Evolutionary conservation across 2,888 invertebrate species (phyloP), one percentile per base, ranked within the genome.

Genomic region (Strigamia transsilvanica): DNA sequence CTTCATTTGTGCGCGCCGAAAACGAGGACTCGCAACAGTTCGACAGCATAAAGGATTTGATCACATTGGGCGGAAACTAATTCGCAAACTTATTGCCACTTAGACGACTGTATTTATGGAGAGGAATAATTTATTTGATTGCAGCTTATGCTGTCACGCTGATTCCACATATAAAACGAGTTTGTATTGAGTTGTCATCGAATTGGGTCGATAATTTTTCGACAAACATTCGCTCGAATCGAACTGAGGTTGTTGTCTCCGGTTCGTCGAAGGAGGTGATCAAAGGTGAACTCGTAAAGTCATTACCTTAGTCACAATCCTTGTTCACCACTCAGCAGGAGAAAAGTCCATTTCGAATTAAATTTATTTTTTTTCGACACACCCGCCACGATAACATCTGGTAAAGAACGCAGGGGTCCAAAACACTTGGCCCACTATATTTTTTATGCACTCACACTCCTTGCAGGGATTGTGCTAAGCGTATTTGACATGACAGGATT

Each of bases 41-140:
- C 51, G 51, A 51, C 51, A 51, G 51, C 51, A 51, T 51, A 51
- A 51, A 51, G 51, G 51, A 51, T 51, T 51, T 51, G 51, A 51
- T 51, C 51, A 15, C 51, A 51, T 51, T 51, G 51, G 51, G 51
- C 51, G 51, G 51, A 51, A 51, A 51, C 51, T 51, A 51, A 51
- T 51, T 51, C 51, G 15, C 51, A 51, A 51, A 51, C 15, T 51
- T 51, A 51, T 51, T 51, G 51, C 51, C 51, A 51, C 51, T 51
- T 51, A 51, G 51, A 15, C n/a, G 7, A 5, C 18, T n/a, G 18
- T 51, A 51, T 51, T 51, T 51, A 51, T 51, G 51, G 51, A 51
- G 15, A 51, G 15, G 51, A 51, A 51, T 51, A 51, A 51, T 51
- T 51, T 51, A 51, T 51, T n/a, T n/a, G 34, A 34, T n/a, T 51